Evolutionary conservation across 1,140 invertebrate genomes (phyloP), one percentile per base, ranked within the genome.

Genomic region (Papilio polytes): DNA sequence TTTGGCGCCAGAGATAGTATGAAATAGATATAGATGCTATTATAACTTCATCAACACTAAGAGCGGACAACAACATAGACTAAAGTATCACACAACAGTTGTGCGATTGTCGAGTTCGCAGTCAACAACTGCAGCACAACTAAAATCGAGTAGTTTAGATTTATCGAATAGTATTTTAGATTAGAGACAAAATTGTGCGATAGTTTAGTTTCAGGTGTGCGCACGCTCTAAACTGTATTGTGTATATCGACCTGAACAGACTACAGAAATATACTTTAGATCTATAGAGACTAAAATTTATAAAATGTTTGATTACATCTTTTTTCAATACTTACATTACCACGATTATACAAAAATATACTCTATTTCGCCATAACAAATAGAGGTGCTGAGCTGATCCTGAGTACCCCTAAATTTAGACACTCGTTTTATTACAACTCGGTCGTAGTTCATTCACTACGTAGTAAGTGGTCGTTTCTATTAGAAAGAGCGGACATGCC

Each of bases 401-500:
- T 74, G 18, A 26, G 74, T 46, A 51, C 13, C 46, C 31, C 46
- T 51, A 76, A 76, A 76, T 72, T 80, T 59, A 41, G 48, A 51
- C 59, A 48, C 41, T 51, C 26, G 44, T 74, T 76, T 78, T 78
- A 80, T 77, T 78, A 83, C 53, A 46, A 70, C 51, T 74, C 78
- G 72, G 79, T 79, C 56, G 80, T 82, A 81, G 84, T 87, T 89
- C 84, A 84, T 88, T 89, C 87, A 87, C 85, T 86, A 84, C 78
- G 78, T 82, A 87, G 82, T 81, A 82, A 85, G 80, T 82, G 83
- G 80, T 81, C 85, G 82, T 82, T 88, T 89, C 84, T 85, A 88
- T 90, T 88, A 86, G 85, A 84, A 84, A 81, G 85, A 87, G 86
- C 90, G 90, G 90, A 91, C 86, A 90, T 90, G 78, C 77, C 85